These are phyloP conservation scores for Gonioctena quinquepunctata DNA, from an alignment of 1,140 invertebrate genomes.

Conservation along the genomic window DNA sequence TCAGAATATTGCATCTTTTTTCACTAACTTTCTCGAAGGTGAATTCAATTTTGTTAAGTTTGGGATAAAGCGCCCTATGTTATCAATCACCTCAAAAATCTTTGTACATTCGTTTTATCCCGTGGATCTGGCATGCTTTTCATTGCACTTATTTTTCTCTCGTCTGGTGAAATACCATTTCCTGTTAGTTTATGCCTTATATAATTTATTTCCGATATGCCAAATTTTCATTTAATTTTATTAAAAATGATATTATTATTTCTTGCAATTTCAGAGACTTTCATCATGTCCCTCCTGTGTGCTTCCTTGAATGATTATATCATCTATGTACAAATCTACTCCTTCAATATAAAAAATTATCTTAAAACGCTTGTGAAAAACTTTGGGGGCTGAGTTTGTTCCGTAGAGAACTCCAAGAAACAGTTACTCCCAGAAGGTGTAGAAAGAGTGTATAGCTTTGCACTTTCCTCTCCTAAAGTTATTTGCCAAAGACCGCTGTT, in stretches of 20 bases:
- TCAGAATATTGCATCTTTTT: constrained; percentile 44
- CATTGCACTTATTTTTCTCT: no score
- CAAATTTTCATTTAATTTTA: constrained; percentile 39
- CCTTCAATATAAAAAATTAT: constrained; percentile 25
- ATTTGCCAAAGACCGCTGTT: no score
- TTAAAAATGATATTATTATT: constrained; percentile 42
- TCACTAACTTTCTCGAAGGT: constrained; percentile 36
- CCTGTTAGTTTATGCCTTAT: background rate
- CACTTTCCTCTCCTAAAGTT: no score
- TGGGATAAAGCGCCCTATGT: constrained; percentile 19
- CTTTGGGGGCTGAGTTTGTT: no score
- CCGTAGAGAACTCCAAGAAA: no score
- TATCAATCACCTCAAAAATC: constrained; percentile 47
- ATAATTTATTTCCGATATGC: constrained; percentile 12
- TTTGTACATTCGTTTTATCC: constrained; percentile 42
- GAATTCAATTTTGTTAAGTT: constrained; percentile 36
- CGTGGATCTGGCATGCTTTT: constrained; percentile 39
- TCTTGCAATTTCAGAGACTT: constrained; percentile 31
- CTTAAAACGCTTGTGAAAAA: constrained; percentile 32
- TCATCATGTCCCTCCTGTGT: constrained; percentile 12
- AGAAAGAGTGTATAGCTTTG: no score
- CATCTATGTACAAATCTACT: constrained; percentile 33
- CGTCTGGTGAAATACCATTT: constrained; percentile 8
- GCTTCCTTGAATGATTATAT: constrained; percentile 22
- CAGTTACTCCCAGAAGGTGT: no score